Evolutionary conservation across 2,797 vertebrate species (phyloP).

Genomic region (Liasis olivaceus): DNA sequence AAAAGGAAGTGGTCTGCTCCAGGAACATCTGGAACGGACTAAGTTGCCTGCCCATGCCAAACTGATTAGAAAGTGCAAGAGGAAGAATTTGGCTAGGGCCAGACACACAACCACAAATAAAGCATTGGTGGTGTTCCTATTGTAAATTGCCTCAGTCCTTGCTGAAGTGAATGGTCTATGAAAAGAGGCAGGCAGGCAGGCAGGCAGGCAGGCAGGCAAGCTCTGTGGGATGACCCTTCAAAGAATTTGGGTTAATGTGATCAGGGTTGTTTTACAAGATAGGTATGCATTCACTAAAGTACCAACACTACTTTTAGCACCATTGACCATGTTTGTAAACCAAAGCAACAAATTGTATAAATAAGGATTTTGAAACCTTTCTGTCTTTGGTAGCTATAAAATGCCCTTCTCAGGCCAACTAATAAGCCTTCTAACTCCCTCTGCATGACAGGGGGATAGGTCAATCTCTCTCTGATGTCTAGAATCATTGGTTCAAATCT

Average conservation of each 20-base stretch:
- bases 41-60: background rate
- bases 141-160: background rate
- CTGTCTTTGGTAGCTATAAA: background rate
- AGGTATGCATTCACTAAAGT: background rate
- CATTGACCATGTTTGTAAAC: background rate
- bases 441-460: background rate
- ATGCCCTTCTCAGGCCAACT: slow-evolving; percentile 11
- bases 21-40: background rate
- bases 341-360: background rate
- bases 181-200: background rate
- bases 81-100: background rate
- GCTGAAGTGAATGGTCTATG: background rate
- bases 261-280: background rate
- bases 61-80: background rate
- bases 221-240: no score
- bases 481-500: background rate
- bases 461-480: background rate
- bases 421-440: background rate
- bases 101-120: background rate
- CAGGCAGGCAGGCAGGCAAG: background rate
- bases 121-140: background rate
- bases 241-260: background rate
- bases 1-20: background rate
- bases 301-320: background rate
- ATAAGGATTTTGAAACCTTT: background rate